These are phyloP conservation scores for Cheilosia soror DNA, from an alignment of 2,888 invertebrate species.

Conservation along the genomic window DNA sequence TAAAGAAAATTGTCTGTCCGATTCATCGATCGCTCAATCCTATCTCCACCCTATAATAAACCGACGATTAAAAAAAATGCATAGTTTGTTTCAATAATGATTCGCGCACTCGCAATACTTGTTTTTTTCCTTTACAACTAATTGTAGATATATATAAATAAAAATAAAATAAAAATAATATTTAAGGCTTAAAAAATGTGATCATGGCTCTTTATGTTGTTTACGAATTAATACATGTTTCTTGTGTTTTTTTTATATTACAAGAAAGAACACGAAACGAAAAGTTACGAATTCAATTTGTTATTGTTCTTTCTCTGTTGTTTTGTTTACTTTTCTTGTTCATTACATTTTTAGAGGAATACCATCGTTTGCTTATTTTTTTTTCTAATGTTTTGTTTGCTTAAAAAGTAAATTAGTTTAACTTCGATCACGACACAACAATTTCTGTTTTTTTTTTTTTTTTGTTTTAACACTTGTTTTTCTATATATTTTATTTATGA, in stretches of 20 bases:
- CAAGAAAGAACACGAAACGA: slow-evolving; percentile 74
- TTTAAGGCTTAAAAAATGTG: slow-evolving; percentile 55
- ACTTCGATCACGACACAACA: slow-evolving; percentile 76
- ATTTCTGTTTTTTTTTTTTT: slow-evolving; percentile 63
- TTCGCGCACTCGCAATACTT: slow-evolving; percentile 19
- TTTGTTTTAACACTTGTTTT: slow-evolving; percentile 57
- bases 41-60: neutral
- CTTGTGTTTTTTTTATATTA: slow-evolving; percentile 27
- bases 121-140: slow-evolving; percentile 23
- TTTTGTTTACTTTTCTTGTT: slow-evolving; percentile 62
- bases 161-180: slow-evolving; percentile 54
- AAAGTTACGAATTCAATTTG: slow-evolving; percentile 78
- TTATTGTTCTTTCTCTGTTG: slow-evolving; percentile 78
- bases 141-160: slow-evolving; percentile 37
- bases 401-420: slow-evolving; percentile 77
- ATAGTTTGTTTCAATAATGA: neutral
- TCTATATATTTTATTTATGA: slow-evolving; percentile 63
- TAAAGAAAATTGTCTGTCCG: too few species aligned
- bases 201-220: slow-evolving; percentile 77
- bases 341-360: slow-evolving; percentile 45
- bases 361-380: slow-evolving; percentile 40
- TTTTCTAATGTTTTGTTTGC: slow-evolving; percentile 66
- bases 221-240: slow-evolving; percentile 55
- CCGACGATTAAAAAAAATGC: slow-evolving; percentile 2
- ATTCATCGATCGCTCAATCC: neutral